Percentiles rank a stretch among this genome's conserved stretches.
Evolutionary conservation across 2,797 vertebrate genomes (phyloP).

Genomic region (Sebastes vulpes): DNA sequence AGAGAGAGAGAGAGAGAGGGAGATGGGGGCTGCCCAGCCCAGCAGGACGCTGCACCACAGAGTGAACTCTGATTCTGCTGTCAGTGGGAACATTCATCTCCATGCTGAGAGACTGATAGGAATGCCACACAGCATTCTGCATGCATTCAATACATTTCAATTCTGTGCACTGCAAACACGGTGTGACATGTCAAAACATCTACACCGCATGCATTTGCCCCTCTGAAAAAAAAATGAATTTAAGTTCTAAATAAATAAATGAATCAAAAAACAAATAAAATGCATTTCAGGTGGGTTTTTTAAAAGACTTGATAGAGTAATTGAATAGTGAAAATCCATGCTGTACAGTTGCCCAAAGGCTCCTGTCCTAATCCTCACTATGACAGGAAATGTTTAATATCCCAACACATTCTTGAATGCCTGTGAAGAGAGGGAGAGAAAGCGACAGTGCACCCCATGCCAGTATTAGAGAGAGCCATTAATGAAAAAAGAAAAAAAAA

Average conservation of each 20-base stretch:
- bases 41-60: constrained; percentile 68
- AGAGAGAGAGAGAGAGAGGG: neutral
- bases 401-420: constrained; percentile 77
- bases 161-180: constrained; percentile 38
- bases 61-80: constrained; percentile 81
- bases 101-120: constrained; percentile 78
- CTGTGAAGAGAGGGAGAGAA: constrained; percentile 68
- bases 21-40: constrained; percentile 49
- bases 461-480: constrained; percentile 84
- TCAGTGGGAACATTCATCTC: constrained; percentile 76
- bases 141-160: constrained; percentile 66
- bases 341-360: constrained; percentile 77
- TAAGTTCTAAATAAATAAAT: constrained; percentile 22
- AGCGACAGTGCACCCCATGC: constrained; percentile 72
- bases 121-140: constrained; percentile 78
- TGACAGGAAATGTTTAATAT: constrained; percentile 83
- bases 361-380: constrained; percentile 79
- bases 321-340: constrained; percentile 75
- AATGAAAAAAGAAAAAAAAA: constrained; percentile 73
- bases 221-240: constrained; percentile 9
- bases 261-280: constrained; percentile 23
- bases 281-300: constrained; percentile 31
- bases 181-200: constrained; percentile 53
- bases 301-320: constrained; percentile 67
- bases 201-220: constrained; percentile 3